Conservation (phyloP, 2,888 invertebrate genomes). For the Rhingia rostrata region DNA sequence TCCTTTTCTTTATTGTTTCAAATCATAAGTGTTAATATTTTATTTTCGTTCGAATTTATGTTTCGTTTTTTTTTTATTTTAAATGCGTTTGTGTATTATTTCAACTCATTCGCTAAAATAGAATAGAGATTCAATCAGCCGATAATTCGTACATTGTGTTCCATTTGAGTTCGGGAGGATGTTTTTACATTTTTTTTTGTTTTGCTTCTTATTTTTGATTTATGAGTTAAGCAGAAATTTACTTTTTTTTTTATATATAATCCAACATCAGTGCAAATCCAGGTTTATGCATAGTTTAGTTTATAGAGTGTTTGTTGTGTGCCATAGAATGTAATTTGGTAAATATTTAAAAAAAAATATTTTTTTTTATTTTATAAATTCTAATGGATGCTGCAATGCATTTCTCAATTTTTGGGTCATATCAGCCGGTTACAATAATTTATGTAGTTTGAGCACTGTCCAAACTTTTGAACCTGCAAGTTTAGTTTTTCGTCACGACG, state of each 20-base stretch:
- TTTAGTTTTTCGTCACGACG: too few relatives aligned
- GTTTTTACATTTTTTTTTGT: constrained; percentile 18
- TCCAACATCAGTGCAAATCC: constrained; percentile 13
- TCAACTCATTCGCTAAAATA: constrained; percentile 50
- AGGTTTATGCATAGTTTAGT: constrained; percentile 18
- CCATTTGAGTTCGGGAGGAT: constrained; percentile 44
- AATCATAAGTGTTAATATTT: constrained; percentile 14
- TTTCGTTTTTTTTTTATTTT: constrained; percentile 10
- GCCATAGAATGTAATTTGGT: constrained; percentile 1
- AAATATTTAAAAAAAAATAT: too few relatives aligned
- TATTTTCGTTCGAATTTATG: constrained; percentile 15
- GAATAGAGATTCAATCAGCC: constrained; percentile 46
- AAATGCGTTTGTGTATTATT: constrained; percentile 39
- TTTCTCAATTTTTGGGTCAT: too few relatives aligned
- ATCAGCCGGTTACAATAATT: too few relatives aligned
- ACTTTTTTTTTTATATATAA: constrained; percentile 29
- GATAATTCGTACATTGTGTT: constrained; percentile 45
- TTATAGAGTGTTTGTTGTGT: constrained; percentile 23
- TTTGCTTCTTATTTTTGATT: constrained; percentile 53
- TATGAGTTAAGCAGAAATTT: background rate
- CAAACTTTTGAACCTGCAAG: too few relatives aligned
- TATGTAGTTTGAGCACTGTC: too few relatives aligned
- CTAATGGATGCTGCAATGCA: too few relatives aligned
- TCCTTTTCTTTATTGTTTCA: background rate
- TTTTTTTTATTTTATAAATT: too few relatives aligned